These are phyloP conservation scores for Bathynomus jamesi DNA, from an alignment of 1,140 invertebrate genomes.

Conservation along the genomic window DNA sequence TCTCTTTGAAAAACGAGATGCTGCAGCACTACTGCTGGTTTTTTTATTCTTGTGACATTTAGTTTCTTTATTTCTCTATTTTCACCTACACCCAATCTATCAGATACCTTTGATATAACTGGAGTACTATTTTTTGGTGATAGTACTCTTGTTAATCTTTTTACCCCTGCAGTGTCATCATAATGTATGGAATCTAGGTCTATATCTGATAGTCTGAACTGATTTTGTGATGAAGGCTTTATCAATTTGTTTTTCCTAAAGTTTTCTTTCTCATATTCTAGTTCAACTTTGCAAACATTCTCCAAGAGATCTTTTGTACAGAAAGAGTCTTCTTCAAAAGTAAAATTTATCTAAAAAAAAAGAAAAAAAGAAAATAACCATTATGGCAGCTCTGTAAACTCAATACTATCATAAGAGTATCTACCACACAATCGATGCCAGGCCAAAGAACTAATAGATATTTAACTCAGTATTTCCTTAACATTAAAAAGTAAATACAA, in stretches of 20 bases:
- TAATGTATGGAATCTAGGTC: neutral
- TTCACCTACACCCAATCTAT: neutral
- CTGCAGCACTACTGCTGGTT: too few species aligned
- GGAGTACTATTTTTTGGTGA: neutral
- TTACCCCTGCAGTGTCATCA: neutral
- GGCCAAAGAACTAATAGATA: too few species aligned
- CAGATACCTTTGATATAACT: neutral
- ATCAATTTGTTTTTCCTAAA: neutral
- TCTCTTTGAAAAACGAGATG: neutral
- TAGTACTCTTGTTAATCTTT: neutral
- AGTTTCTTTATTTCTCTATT: neutral
- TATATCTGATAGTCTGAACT: too few species aligned
- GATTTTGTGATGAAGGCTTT: too few species aligned
- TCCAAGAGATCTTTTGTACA: neutral
- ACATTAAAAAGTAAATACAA: too few species aligned
- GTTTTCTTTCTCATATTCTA: neutral
- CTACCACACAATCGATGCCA: too few species aligned
- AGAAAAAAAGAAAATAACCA: neutral
- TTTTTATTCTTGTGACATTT: too few species aligned
- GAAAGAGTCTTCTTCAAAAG: neutral
- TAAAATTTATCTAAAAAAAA: neutral
- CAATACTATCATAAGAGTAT: too few species aligned
- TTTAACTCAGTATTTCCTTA: too few species aligned
- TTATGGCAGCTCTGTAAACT: too few species aligned
- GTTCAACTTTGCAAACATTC: neutral